phyloP scores from a whole-genome alignment of 2,888 invertebrate genomes.

The Drosophila ezoana region DNA sequence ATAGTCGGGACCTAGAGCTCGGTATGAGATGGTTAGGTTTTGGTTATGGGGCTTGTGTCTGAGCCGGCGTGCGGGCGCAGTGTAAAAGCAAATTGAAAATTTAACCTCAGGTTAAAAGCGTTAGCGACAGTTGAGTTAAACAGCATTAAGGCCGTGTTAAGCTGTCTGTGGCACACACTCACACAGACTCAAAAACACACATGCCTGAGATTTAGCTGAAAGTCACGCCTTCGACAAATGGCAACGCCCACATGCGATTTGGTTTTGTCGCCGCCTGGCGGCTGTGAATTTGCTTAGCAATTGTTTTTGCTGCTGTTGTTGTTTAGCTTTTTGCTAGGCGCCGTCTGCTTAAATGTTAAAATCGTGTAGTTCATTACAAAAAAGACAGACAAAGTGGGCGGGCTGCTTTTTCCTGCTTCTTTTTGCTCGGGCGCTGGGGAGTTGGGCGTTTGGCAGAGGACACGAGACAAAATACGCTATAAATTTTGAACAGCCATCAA shows the following conservation, averaged over 20 bases:
- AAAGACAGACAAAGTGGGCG: constrained; percentile 4
- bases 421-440: background rate
- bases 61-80: constrained; percentile 49
- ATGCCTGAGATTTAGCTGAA: constrained; percentile 45
- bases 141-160: constrained; percentile 77
- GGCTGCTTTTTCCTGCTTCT: background rate
- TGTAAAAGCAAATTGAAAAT: constrained; percentile 76
- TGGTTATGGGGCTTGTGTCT: constrained; percentile 42
- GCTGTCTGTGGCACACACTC: constrained; percentile 66
- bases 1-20: background rate
- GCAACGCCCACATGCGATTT: constrained; percentile 49
- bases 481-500: constrained; percentile 79
- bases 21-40: constrained; percentile 25
- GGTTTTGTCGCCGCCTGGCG: constrained; percentile 47
- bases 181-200: constrained; percentile 9
- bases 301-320: constrained; percentile 51
- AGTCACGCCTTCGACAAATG: constrained; percentile 51
- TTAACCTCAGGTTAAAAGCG: constrained; percentile 79
- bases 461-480: constrained; percentile 61
- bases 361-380: constrained; percentile 76
- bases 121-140: constrained; percentile 79
- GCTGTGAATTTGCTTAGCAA: constrained; percentile 55
- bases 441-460: background rate
- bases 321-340: constrained; percentile 50
- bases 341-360: constrained; percentile 70